Percentiles rank a stretch among this genome's conserved stretches.
phyloP scores from a whole-genome alignment of 1,140 invertebrate genomes.

The Drosophila nigromelanica region DNA sequence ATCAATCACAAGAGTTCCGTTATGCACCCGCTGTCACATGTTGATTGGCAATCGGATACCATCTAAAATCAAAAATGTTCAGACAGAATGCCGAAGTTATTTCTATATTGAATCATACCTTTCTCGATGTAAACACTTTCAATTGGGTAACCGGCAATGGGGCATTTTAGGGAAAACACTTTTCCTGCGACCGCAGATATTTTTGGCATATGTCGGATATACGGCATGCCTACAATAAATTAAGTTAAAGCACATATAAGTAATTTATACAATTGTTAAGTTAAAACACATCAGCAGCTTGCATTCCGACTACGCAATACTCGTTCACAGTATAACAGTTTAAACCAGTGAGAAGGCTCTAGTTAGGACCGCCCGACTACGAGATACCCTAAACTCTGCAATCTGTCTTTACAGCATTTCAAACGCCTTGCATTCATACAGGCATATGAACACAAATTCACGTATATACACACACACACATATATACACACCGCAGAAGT shows the following conservation, averaged over 20 bases:
- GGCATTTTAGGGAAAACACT: slow-evolving; percentile 87
- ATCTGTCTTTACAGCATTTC: no score
- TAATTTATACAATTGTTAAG: neutral
- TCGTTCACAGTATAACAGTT: no score
- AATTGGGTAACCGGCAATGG: slow-evolving; percentile 89
- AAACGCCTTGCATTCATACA: no score
- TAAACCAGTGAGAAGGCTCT: no score
- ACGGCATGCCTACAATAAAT: slow-evolving; percentile 86
- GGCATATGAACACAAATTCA: no score
- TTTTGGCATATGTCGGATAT: slow-evolving; percentile 88
- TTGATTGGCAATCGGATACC: slow-evolving; percentile 87
- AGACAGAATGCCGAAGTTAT: neutral
- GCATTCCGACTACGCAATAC: no score
- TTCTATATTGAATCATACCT: slow-evolving; percentile 84
- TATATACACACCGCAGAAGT: no score
- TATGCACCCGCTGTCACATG: slow-evolving; percentile 88
- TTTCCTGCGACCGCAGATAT: slow-evolving; percentile 89
- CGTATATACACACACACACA: no score
- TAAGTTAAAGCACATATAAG: slow-evolving; percentile 3
- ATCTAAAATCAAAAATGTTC: slow-evolving; percentile 83
- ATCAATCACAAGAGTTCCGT: slow-evolving; percentile 88
- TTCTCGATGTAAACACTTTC: slow-evolving; percentile 88
- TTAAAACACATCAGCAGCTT: no score
- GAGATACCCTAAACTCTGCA: no score
- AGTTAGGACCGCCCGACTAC: no score